Evolutionary conservation across 2,888 invertebrate species (phyloP).

Genomic region (Chalcosyrphus nemorum): DNA sequence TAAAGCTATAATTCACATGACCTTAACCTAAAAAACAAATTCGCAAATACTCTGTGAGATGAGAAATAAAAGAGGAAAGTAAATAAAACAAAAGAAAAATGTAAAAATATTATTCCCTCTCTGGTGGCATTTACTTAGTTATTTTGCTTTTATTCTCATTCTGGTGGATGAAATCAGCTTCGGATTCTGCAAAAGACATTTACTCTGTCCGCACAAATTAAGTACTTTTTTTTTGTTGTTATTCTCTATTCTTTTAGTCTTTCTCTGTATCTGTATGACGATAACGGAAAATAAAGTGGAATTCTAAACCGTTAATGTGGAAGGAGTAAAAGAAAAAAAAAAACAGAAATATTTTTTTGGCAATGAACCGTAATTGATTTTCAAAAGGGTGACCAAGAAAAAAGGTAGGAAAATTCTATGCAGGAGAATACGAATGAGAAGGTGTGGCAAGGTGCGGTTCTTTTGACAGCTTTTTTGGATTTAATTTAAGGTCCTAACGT

Average conservation of each 20-base stretch:
- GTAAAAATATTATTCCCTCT: neutral
- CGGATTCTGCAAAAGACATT: conserved; percentile 14
- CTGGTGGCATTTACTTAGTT: neutral
- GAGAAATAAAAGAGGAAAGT: conserved; percentile 1
- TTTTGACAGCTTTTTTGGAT: conserved; percentile 6
- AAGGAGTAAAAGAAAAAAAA: too few relatives aligned
- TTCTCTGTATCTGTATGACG: neutral
- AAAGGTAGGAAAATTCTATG: neutral
- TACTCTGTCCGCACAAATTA: conserved; percentile 1
- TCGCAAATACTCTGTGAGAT: neutral
- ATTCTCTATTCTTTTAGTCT: neutral
- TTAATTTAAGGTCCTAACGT: neutral
- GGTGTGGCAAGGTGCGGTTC: conserved; percentile 12
- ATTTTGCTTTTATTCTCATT: neutral
- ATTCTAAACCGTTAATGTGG: neutral
- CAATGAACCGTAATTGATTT: conserved; percentile 20
- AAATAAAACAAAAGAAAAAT: neutral
- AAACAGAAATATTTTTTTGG: neutral
- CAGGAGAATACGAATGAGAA: neutral
- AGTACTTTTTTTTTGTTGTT: neutral
- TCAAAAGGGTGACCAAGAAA: neutral
- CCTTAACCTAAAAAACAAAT: conserved; percentile 43
- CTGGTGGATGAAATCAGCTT: neutral
- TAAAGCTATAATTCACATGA: conserved; percentile 26
- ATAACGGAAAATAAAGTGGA: neutral